Percentiles rank a stretch among this genome's conserved stretches.
These are phyloP conservation scores for Luperina nickerlii DNA, from an alignment of 2,888 invertebrate genomes.

Conservation along the genomic window DNA sequence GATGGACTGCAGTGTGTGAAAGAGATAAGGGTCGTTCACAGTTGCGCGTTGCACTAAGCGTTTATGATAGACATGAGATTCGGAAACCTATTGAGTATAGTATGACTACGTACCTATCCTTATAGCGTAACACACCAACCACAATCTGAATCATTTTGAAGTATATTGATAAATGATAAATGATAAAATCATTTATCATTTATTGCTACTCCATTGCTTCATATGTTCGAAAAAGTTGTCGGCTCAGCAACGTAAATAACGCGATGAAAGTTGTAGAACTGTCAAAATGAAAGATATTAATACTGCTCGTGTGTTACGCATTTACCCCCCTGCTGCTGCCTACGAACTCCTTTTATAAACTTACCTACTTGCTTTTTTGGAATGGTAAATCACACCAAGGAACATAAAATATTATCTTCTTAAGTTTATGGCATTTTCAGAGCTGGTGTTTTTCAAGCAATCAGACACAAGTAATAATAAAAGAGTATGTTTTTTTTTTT, in stretches of 20 bases:
- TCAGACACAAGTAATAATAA: not conserved
- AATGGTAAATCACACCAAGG: not conserved
- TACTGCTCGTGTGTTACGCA: too few relatives aligned
- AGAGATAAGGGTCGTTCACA: not conserved
- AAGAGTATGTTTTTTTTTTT: too few relatives aligned
- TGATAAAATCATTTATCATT: too few relatives aligned
- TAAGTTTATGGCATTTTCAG: not conserved
- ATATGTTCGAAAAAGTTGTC: too few relatives aligned
- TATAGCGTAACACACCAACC: too few relatives aligned
- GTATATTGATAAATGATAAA: too few relatives aligned
- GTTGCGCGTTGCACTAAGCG: not conserved
- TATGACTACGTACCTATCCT: not conserved
- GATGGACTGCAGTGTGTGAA: not conserved
- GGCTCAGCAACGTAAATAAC: too few relatives aligned
- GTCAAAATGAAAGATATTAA: too few relatives aligned
- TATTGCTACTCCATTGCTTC: too few relatives aligned
- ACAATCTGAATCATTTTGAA: too few relatives aligned
- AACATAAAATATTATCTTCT: not conserved
- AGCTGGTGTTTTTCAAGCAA: not conserved
- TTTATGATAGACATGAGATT: not conserved
- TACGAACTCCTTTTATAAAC: not conserved
- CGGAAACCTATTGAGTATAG: not conserved
- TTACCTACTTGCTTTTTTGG: too few relatives aligned
- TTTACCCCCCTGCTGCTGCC: not conserved
- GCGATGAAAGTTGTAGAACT: too few relatives aligned